Percentiles rank a stretch among this genome's conserved stretches.
Conservation (phyloP, 1,140 invertebrate species). For the Atopsyche davidsoni region DNA sequence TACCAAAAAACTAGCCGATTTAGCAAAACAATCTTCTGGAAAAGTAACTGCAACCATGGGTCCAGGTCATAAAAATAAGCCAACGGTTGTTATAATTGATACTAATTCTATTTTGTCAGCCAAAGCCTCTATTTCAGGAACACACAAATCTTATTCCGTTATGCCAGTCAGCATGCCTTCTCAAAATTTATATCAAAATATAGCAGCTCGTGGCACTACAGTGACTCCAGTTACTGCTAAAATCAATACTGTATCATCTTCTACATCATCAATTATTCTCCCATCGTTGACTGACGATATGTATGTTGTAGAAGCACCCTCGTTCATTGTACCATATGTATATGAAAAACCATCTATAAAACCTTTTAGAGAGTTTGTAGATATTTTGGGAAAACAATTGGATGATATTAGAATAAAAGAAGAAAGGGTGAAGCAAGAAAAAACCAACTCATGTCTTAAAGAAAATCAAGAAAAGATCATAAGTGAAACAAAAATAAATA, state of each 20-base stretch:
- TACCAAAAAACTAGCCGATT: slow-evolving; percentile 65
- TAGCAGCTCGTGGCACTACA: slow-evolving; percentile 39
- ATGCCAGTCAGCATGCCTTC: slow-evolving; percentile 22
- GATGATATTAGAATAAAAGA: slow-evolving; percentile 46
- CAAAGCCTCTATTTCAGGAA: slow-evolving; percentile 32
- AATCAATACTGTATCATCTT: slow-evolving; percentile 35
- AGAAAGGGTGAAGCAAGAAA: slow-evolving; percentile 37
- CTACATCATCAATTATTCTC: slow-evolving; percentile 54
- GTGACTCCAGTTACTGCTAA: slow-evolving; percentile 40
- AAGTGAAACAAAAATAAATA: slow-evolving; percentile 40
- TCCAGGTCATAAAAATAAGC: slow-evolving; percentile 60
- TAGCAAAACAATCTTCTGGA: slow-evolving; percentile 53
- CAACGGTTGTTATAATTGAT: slow-evolving; percentile 72
- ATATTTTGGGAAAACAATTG: slow-evolving; percentile 59
- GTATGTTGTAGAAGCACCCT: slow-evolving; percentile 85
- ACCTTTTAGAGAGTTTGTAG: slow-evolving; percentile 69
- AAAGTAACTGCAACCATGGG: slow-evolving; percentile 37
- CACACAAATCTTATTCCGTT: slow-evolving; percentile 22
- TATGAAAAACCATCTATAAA: slow-evolving; percentile 80
- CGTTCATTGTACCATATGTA: slow-evolving; percentile 88
- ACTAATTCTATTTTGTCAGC: slow-evolving; percentile 66
- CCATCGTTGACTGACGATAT: slow-evolving; percentile 81
- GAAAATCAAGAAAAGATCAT: slow-evolving; percentile 15
- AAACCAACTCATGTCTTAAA: slow-evolving; percentile 22
- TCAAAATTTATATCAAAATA: slow-evolving; percentile 41